phyloP scores from a whole-genome alignment of 1,140 invertebrate genomes.

The Solenopsis invicta region DNA sequence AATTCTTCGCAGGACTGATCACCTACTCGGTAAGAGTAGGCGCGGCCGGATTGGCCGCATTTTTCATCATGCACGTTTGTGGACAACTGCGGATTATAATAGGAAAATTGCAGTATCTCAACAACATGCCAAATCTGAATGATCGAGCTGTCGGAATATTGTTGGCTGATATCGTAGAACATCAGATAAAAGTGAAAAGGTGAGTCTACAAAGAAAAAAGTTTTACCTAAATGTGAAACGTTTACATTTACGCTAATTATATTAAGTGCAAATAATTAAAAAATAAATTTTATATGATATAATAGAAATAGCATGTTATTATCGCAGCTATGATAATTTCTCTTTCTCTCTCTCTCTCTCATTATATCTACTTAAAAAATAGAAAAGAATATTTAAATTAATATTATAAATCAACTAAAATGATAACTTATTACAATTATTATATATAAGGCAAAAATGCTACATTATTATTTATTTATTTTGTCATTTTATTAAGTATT shows the following conservation, averaged over 20 bases:
- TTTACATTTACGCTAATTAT: not conserved
- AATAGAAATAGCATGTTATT: not conserved
- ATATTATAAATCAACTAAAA: not conserved
- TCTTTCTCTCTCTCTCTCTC: no score
- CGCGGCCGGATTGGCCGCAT: slow-evolving; percentile 59
- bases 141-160: not conserved
- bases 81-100: slow-evolving; percentile 65
- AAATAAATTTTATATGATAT: not conserved
- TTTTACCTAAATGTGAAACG: not conserved
- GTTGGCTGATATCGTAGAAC: slow-evolving; percentile 55
- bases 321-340: not conserved
- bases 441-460: not conserved
- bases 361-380: not conserved
- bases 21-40: slow-evolving; percentile 55
- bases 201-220: slow-evolving; percentile 30
- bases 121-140: not conserved
- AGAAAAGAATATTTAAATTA: not conserved
- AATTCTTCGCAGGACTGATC: slow-evolving; percentile 63
- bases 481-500: not conserved
- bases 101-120: slow-evolving; percentile 49
- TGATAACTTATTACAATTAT: not conserved
- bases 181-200: slow-evolving; percentile 60
- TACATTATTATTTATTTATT: not conserved
- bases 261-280: not conserved
- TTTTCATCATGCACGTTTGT: slow-evolving; percentile 69